Evolutionary conservation across 2,888 invertebrate genomes (phyloP).

Genomic region (Anticlea derivata): DNA sequence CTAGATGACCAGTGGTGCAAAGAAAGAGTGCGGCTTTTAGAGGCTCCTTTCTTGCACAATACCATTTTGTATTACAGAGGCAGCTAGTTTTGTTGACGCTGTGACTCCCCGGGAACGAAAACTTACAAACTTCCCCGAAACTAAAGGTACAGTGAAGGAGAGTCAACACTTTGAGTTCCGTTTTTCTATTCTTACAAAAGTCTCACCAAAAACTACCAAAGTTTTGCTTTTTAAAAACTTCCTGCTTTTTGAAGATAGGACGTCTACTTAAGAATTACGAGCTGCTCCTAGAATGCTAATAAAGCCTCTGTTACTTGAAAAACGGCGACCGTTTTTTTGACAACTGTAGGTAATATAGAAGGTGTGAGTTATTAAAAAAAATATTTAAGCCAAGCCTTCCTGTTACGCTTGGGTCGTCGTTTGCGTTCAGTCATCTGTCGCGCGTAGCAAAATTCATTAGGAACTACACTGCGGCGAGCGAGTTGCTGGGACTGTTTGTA

Average conservation of each 20-base stretch:
- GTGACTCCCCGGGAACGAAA: neutral
- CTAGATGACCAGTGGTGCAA: too few species aligned
- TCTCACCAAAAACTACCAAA: conserved; percentile 43
- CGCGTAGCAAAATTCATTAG: too few species aligned
- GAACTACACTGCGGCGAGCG: too few species aligned
- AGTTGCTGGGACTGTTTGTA: too few species aligned
- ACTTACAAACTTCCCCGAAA: neutral
- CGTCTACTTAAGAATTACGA: conserved; percentile 35
- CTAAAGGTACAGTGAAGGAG: neutral
- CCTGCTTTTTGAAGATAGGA: conserved; percentile 45
- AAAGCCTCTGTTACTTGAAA: neutral
- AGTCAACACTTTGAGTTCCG: conserved; percentile 18
- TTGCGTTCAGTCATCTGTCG: too few species aligned
- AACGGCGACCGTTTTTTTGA: neutral
- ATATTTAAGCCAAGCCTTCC: too few species aligned
- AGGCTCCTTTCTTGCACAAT: too few species aligned
- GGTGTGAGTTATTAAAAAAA: too few species aligned
- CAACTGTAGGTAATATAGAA: too few species aligned
- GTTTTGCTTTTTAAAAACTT: conserved; percentile 43
- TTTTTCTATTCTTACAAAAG: conserved; percentile 19
- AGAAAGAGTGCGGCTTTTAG: too few species aligned
- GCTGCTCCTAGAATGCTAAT: neutral
- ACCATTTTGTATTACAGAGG: neutral
- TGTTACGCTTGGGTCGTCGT: too few species aligned
- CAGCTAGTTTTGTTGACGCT: neutral